Evolutionary conservation across 2,888 invertebrate genomes (phyloP).

Genomic region (Eulithis prunata): DNA sequence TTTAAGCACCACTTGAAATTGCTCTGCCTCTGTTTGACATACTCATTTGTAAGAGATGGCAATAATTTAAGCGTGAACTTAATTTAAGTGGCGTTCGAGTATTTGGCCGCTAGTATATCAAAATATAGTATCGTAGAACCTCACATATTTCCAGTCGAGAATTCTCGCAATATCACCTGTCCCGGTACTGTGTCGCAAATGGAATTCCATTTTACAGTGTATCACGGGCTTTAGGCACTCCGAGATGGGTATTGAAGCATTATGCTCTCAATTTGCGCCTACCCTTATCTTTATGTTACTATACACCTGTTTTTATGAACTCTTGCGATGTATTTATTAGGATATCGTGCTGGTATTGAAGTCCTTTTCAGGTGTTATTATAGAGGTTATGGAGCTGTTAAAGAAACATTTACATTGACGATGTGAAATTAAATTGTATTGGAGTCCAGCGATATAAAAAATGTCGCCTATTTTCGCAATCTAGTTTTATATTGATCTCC

Average conservation of each 20-base stretch:
- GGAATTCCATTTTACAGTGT: conserved; percentile 33
- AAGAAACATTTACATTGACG: too few species aligned
- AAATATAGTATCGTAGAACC: conserved; percentile 8
- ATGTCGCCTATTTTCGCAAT: too few species aligned
- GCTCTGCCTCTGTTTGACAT: too few species aligned
- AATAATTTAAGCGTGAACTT: too few species aligned
- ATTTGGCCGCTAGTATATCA: too few species aligned
- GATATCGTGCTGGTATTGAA: conserved; percentile 15
- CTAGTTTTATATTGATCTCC: too few species aligned
- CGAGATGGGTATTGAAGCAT: conserved; percentile 40
- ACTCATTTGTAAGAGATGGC: too few species aligned
- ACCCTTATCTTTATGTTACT: conserved; percentile 39
- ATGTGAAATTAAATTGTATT: too few species aligned
- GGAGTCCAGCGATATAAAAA: too few species aligned
- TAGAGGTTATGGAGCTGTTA: neutral
- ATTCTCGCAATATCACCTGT: conserved; percentile 28
- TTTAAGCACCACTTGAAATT: too few species aligned
- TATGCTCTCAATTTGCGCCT: conserved; percentile 38
- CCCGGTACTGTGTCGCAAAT: conserved; percentile 22
- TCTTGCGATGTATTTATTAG: conserved; percentile 24
- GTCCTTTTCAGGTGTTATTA: neutral
- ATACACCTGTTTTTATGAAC: conserved; percentile 32
- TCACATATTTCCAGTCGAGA: conserved; percentile 18
- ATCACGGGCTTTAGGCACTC: conserved; percentile 27
- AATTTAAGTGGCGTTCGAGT: too few species aligned